Conservation (phyloP, 2,113 vertebrate species). For the Dicaeum eximium region DNA sequence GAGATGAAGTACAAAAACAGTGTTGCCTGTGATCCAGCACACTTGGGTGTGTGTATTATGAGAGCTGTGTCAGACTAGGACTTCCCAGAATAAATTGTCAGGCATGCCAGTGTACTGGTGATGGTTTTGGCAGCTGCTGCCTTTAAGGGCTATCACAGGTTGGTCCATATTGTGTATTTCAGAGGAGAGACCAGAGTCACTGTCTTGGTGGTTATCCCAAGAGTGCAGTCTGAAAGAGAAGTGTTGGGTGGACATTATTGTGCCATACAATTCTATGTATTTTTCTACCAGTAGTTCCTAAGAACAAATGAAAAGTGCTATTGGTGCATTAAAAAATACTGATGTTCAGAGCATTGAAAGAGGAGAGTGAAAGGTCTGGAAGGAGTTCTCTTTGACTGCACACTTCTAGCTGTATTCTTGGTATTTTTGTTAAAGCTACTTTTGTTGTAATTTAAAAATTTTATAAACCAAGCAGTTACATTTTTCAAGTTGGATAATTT, state of each 20-base stretch:
- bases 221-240: neutral
- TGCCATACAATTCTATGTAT: neutral
- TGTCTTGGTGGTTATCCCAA: neutral
- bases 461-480: neutral
- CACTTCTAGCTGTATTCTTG: neutral
- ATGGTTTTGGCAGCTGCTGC: neutral
- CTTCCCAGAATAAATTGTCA: neutral
- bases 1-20: neutral
- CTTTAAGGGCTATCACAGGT: neutral
- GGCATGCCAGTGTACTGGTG: neutral
- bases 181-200: neutral
- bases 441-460: neutral
- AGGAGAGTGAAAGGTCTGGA: neutral
- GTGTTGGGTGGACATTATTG: neutral
- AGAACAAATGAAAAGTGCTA: neutral
- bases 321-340: neutral
- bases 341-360: neutral
- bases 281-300: neutral
- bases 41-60: rapidly evolving
- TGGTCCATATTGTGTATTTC: neutral
- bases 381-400: neutral
- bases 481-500: neutral
- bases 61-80: neutral
- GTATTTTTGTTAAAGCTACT: neutral
- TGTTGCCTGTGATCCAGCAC: neutral